Evolutionary conservation across 2,888 invertebrate species (phyloP).

Genomic region (Nineta flava): DNA sequence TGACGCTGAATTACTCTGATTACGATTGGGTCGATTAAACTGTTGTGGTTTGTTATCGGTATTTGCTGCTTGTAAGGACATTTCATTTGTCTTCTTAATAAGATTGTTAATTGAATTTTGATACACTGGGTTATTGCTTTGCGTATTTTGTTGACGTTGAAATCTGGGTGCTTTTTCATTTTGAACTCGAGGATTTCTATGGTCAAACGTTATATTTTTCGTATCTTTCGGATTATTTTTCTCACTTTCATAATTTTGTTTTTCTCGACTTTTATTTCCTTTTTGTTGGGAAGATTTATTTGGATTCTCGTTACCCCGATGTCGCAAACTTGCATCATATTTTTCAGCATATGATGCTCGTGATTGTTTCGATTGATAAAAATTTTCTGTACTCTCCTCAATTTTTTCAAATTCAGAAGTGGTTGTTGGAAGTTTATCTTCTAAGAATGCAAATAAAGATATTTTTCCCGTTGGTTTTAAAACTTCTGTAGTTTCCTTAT

Average conservation of each 20-base stretch:
- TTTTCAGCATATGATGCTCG: slow-evolving; percentile 2
- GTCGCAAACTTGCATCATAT: slow-evolving; percentile 3
- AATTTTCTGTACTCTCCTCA: slow-evolving; percentile 5
- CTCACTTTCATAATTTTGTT: slow-evolving; percentile 1
- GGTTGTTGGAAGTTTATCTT: slow-evolving; percentile 53
- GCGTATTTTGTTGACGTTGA: slow-evolving; percentile 21
- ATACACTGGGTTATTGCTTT: background rate
- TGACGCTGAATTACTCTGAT: background rate
- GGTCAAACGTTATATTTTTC: background rate
- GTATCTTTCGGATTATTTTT: background rate
- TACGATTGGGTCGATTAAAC: background rate
- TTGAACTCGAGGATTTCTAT: background rate
- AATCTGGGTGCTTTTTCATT: slow-evolving; percentile 42
- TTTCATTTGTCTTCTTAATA: background rate
- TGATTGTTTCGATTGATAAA: background rate
- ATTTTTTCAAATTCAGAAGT: slow-evolving; percentile 8
- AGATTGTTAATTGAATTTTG: background rate
- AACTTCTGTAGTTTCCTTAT: slow-evolving; percentile 28
- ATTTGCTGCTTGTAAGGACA: background rate
- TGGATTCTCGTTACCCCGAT: background rate
- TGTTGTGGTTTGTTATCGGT: background rate
- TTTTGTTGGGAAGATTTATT: background rate
- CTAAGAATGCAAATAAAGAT: slow-evolving; percentile 67
- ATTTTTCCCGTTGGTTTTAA: slow-evolving; percentile 67
- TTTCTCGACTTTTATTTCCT: background rate